These are phyloP conservation scores for Lasioglossum zephyrum DNA, from an alignment of 2,888 invertebrate genomes.

Conservation along the genomic window DNA sequence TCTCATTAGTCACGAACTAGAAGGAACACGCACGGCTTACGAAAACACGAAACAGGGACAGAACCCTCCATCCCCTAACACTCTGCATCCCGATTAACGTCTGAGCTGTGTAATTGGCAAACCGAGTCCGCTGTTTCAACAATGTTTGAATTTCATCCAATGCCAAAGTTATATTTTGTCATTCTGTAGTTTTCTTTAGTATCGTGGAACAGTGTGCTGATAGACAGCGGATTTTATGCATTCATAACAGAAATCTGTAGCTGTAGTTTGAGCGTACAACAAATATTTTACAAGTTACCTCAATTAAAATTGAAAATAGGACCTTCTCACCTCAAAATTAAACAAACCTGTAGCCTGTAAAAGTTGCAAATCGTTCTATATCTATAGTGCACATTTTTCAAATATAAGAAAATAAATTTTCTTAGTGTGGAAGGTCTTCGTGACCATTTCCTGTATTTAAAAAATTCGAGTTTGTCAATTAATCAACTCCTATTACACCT, in stretches of 20 bases:
- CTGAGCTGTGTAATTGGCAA: neutral
- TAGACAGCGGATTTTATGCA: too few species aligned
- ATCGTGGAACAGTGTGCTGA: too few species aligned
- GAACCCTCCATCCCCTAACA: slow-evolving; percentile 40
- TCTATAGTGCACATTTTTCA: too few species aligned
- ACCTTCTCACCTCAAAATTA: too few species aligned
- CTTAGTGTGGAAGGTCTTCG: neutral
- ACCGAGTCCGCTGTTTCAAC: neutral
- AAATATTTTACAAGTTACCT: too few species aligned
- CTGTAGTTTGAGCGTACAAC: too few species aligned
- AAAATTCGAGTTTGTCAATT: neutral
- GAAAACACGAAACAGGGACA: slow-evolving; percentile 41
- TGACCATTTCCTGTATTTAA: neutral
- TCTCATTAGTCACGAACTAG: slow-evolving; percentile 21
- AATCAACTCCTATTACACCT: neutral
- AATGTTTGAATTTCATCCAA: neutral
- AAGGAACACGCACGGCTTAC: slow-evolving; percentile 64
- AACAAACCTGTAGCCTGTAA: too few species aligned
- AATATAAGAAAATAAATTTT: neutral
- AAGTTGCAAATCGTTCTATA: too few species aligned
- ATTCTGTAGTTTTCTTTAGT: too few species aligned
- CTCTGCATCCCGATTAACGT: slow-evolving; percentile 12
- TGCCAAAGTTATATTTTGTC: neutral
- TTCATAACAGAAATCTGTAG: too few species aligned
- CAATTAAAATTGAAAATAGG: too few species aligned